Evolutionary conservation across 1,140 invertebrate genomes (phyloP).

Genomic region (Elysia chlorotica): DNA sequence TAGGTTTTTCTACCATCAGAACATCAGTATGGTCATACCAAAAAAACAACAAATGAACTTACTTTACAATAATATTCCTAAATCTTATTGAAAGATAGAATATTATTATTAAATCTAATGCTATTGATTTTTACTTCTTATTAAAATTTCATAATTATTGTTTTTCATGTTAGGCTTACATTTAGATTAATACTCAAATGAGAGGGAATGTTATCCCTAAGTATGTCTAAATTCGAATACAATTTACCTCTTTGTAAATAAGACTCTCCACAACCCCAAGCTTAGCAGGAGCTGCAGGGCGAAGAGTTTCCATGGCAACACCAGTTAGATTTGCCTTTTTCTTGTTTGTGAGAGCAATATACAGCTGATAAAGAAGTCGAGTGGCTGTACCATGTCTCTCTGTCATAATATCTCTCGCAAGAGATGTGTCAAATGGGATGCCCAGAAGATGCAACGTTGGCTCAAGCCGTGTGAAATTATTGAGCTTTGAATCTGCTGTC

Average conservation of each 20-base stretch:
- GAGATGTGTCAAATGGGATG: slow-evolving; percentile 61
- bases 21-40: too few species aligned
- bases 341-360: slow-evolving; percentile 62
- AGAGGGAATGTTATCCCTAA: too few species aligned
- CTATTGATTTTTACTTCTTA: too few species aligned
- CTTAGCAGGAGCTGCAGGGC: slow-evolving; percentile 59
- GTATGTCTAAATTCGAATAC: neutral
- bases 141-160: too few species aligned
- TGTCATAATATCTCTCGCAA: slow-evolving; percentile 60
- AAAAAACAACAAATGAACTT: too few species aligned
- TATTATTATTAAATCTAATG: too few species aligned
- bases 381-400: slow-evolving; percentile 59
- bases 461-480: slow-evolving; percentile 62
- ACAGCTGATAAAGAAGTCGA: slow-evolving; percentile 60
- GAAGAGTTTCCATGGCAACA: slow-evolving; percentile 62
- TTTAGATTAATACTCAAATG: too few species aligned
- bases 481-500: slow-evolving; percentile 60
- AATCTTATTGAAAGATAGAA: too few species aligned
- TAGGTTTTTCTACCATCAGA: too few species aligned
- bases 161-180: too few species aligned
- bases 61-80: too few species aligned
- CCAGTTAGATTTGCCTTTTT: slow-evolving; percentile 61
- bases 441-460: slow-evolving; percentile 57
- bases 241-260: slow-evolving; percentile 59
- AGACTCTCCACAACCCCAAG: slow-evolving; percentile 54